These are phyloP conservation scores for Drosophila tropicalis DNA, from an alignment of 1,140 invertebrate species.

Conservation along the genomic window DNA sequence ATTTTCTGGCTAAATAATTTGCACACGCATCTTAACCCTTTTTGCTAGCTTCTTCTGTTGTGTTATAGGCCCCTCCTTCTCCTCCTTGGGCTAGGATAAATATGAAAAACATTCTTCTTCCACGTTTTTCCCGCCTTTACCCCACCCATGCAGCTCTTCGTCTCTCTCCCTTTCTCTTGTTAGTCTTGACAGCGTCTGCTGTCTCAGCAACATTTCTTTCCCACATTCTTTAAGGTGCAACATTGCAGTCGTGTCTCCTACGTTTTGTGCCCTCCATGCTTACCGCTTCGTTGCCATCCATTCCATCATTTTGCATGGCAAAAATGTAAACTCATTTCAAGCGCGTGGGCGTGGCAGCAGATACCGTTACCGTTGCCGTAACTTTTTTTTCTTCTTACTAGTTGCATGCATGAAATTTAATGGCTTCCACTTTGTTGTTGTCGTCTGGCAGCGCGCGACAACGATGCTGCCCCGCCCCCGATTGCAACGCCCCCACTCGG, in stretches of 20 bases:
- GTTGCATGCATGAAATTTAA: conserved; percentile 82
- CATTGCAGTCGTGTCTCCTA: conserved; percentile 56
- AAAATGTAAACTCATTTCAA: conserved; percentile 80
- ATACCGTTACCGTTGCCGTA: conserved; percentile 35
- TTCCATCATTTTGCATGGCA: conserved; percentile 68
- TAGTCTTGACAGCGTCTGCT: conserved; percentile 52
- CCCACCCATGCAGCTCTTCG: background rate
- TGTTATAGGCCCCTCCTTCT: background rate
- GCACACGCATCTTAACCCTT: conserved; percentile 74
- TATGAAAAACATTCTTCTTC: conserved; percentile 71
- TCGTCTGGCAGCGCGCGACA: conserved; percentile 55
- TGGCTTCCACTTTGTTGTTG: conserved; percentile 80
- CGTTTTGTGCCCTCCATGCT: background rate
- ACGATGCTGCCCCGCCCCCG: conserved; percentile 37
- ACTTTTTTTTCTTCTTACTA: conserved; percentile 43
- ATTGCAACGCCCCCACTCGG: conserved; percentile 12
- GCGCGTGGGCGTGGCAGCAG: conserved; percentile 70
- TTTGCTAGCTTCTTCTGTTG: conserved; percentile 40
- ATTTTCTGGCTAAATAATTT: conserved; percentile 76
- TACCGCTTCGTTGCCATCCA: background rate
- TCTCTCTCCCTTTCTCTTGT: no score
- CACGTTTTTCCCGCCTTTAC: background rate
- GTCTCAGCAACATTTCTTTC: conserved; percentile 72
- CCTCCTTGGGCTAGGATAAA: conserved; percentile 53
- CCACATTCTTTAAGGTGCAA: conserved; percentile 75